phyloP scores from a whole-genome alignment of 2,888 invertebrate genomes.

The Lasioglossum morio region DNA sequence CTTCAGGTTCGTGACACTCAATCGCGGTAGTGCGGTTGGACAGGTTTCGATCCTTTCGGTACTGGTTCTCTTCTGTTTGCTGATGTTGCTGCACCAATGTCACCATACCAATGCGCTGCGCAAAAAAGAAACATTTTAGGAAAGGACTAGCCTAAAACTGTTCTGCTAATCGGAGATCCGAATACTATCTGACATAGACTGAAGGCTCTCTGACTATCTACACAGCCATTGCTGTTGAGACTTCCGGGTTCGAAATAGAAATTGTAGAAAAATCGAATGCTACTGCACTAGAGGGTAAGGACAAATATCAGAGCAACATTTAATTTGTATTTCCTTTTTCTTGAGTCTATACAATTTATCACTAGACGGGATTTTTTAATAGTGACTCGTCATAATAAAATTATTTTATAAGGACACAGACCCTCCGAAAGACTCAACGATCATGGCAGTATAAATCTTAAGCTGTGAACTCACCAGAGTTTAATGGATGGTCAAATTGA shows the following conservation, averaged over 20 bases:
- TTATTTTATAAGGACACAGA: background rate
- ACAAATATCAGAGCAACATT: no score
- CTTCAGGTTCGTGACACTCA: constrained; percentile 27
- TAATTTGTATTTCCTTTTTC: no score
- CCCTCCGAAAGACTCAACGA: background rate
- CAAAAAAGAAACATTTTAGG: background rate
- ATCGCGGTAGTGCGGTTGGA: background rate
- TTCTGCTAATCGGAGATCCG: background rate
- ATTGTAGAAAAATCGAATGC: background rate
- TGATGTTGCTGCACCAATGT: constrained; percentile 70
- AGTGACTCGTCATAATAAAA: background rate
- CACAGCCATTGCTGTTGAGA: background rate
- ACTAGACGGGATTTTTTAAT: background rate
- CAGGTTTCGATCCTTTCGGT: constrained; percentile 52
- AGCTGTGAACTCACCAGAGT: background rate
- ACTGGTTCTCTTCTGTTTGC: constrained; percentile 54
- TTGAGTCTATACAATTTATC: no score
- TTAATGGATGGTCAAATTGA: background rate
- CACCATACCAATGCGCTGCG: constrained; percentile 69
- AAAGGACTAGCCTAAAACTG: no score
- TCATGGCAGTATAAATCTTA: background rate
- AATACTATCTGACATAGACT: background rate
- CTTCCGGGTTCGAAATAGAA: background rate
- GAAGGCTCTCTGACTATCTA: background rate
- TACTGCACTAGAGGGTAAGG: background rate